Base-by-base conservation (phyloP, 2,797 vertebrate species). In the Pogonophryne albipinna region DNA sequence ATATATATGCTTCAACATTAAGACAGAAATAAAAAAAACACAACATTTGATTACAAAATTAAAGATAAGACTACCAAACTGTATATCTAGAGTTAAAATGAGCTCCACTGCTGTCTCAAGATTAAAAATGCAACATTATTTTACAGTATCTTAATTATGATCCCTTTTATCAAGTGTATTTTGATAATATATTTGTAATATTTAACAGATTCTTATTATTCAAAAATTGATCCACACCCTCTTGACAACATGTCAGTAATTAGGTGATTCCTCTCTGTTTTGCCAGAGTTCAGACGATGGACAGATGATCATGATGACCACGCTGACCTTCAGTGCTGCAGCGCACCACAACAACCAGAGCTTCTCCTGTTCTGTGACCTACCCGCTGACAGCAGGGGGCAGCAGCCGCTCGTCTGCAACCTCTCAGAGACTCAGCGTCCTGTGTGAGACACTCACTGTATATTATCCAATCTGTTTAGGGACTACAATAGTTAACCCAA, bases 401-500 rank as follows among this genome's bases (percentile, higher is more conserved):
- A 66, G 58, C 75, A 76, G 27, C 1, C 0, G 0, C 15, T 16
- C n/a, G 0, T 14, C 64, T 1, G 16, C 57, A 1, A 0, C 34
- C 0, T 17, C 42, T 4, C 52, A 15, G 2, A 56, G 3, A 12
- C 57, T 78, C 59, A 4, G 3, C 64, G 3, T 86, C 44, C 65
- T n/a, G 17, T 76, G 81, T 84, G 68, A 83, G 84, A 23, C 13
- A 1, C 45, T 58, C 55, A 8, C 10, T 53, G 62, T 47, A 16
- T 46, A 16, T 46, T 38, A 38, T 7, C 6, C 34, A 38, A 38
- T 38, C 34, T 38, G 34, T 38, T 38, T 38, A 42, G n/a, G 1
- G 31, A 50, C 13, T 4, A 19, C 17, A 16, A 16, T 4, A 41
- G 14, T 4, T 42, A 8, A 17, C 44, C 31, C 19, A 31, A 53